Evolutionary conservation across 2,797 vertebrate species (phyloP).

Genomic region (Holocentrus rufus): DNA sequence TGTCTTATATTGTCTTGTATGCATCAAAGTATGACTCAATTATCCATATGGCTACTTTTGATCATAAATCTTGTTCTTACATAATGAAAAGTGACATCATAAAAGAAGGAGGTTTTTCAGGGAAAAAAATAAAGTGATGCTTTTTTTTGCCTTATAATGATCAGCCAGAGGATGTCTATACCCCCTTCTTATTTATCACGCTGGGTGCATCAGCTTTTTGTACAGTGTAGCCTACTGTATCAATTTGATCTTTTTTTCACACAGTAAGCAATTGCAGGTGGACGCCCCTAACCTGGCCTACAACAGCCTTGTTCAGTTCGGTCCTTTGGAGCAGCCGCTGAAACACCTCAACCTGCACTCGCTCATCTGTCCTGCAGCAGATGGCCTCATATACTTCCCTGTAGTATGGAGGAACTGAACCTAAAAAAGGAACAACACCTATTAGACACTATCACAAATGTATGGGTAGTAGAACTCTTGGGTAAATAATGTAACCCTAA

Average conservation of each 20-base stretch:
- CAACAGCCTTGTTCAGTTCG: conserved; percentile 71
- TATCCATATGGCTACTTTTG: too few relatives aligned
- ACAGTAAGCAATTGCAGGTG: neutral
- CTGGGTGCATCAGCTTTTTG: neutral
- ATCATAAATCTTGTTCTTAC: too few relatives aligned
- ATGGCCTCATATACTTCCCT: conserved; percentile 84
- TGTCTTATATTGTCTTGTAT: neutral
- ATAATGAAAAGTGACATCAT: too few relatives aligned
- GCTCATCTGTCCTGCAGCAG: conserved; percentile 79
- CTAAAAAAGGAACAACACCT: conserved; percentile 72
- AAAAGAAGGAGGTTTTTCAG: too few relatives aligned
- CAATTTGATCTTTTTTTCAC: neutral
- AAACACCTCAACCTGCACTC: conserved; percentile 81
- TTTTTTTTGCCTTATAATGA: neutral
- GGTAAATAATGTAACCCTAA: too few relatives aligned
- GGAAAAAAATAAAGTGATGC: neutral
- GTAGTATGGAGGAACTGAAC: conserved; percentile 86
- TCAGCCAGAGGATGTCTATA: neutral
- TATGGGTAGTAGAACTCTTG: too few relatives aligned
- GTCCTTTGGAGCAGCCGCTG: conserved; percentile 81
- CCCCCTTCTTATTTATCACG: neutral
- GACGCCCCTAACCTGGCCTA: conserved; percentile 77
- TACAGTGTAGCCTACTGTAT: neutral
- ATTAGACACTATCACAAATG: neutral
- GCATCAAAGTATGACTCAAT: neutral